Evolutionary conservation across 2,113 vertebrate genomes (phyloP).

Genomic region (Anoplopoma fimbria): DNA sequence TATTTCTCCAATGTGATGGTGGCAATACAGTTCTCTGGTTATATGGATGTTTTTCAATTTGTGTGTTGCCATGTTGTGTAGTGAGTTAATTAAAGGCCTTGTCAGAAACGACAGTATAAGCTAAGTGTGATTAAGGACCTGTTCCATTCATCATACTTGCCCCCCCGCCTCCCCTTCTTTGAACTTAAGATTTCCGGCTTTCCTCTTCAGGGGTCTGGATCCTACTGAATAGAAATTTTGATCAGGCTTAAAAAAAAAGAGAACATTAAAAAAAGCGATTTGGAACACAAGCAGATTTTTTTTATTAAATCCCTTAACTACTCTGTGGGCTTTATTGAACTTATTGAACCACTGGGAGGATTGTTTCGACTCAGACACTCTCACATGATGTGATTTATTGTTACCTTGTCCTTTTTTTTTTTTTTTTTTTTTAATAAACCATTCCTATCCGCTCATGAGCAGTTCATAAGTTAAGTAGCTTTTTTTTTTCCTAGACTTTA

Average conservation of each 20-base stretch:
- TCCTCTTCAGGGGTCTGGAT: conserved; percentile 22
- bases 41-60: conserved; percentile 16
- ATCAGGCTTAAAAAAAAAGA: conserved; percentile 6
- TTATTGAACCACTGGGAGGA: conserved; percentile 16
- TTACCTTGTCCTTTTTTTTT: background rate
- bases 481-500: conserved; percentile 4
- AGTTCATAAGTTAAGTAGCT: background rate
- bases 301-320: background rate
- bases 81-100: conserved; percentile 49
- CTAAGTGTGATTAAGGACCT: conserved; percentile 40
- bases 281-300: conserved; percentile 17
- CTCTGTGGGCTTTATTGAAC: conserved; percentile 19
- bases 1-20: background rate
- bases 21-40: background rate
- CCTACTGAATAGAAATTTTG: conserved; percentile 16
- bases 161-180: conserved; percentile 16
- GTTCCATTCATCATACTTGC: conserved; percentile 33
- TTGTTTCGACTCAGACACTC: conserved; percentile 31
- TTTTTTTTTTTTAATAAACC: too few species aligned
- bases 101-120: conserved; percentile 8
- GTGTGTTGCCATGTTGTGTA: conserved; percentile 17
- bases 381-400: background rate
- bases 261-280: background rate
- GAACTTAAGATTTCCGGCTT: conserved; percentile 23
- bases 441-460: conserved; percentile 21